These are phyloP conservation scores for Asarcornis scutulata DNA, from an alignment of 2,113 vertebrate species.

Conservation along the genomic window DNA sequence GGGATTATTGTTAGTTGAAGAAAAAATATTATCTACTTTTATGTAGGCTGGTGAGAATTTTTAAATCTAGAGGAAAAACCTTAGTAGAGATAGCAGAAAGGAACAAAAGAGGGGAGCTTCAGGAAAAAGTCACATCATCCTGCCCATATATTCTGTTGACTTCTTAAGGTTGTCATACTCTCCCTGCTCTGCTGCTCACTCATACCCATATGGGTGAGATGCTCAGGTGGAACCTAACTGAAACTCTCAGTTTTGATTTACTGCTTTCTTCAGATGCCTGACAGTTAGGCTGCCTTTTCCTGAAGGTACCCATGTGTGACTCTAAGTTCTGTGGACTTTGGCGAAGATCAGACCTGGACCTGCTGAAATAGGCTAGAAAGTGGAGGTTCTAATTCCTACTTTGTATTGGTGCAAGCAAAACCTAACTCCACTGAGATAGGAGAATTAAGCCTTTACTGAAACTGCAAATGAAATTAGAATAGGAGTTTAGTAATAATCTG, in stretches of 20 bases:
- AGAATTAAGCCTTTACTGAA: neutral
- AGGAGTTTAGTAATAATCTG: neutral
- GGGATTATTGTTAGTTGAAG: neutral
- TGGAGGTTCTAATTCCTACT: neutral
- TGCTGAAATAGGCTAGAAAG: neutral
- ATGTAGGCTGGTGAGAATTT: neutral
- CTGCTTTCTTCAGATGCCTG: neutral
- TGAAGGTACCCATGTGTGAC: neutral
- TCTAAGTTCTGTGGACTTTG: neutral
- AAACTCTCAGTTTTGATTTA: neutral
- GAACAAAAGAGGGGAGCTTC: neutral
- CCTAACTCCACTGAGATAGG: neutral
- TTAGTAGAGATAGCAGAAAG: neutral
- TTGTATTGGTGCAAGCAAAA: neutral
- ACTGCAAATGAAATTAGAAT: neutral
- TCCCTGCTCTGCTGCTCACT: neutral
- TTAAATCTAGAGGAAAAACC: neutral
- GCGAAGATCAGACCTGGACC: neutral
- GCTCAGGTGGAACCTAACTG: neutral
- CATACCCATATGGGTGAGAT: neutral
- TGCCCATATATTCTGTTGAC: neutral
- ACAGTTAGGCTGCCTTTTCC: neutral
- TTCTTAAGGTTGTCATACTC: neutral
- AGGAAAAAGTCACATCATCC: neutral
- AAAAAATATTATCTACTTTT: neutral